Conservation (phyloP, 2,797 vertebrate genomes). For the Crax fasciolata region DNA sequence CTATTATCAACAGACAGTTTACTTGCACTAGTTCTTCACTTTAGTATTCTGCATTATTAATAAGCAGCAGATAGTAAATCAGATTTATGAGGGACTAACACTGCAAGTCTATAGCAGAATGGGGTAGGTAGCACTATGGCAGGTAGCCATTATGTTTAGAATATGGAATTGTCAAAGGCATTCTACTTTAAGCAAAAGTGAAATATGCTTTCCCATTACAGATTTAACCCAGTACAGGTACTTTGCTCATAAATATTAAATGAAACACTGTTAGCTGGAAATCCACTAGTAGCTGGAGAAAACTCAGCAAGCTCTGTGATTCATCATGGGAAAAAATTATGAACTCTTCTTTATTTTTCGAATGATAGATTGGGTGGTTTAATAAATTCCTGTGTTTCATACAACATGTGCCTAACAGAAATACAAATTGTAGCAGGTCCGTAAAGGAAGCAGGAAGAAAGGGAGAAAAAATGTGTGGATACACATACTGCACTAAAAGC, state of each 20-base stretch:
- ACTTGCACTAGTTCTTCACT: slow-evolving; percentile 16
- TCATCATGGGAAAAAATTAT: background rate
- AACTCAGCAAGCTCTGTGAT: background rate
- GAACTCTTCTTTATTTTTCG: background rate
- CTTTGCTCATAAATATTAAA: background rate
- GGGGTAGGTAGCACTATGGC: slow-evolving; percentile 7
- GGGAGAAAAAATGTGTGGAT: background rate
- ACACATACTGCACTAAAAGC: background rate
- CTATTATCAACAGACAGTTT: slow-evolving; percentile 30
- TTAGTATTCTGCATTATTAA: slow-evolving; percentile 68
- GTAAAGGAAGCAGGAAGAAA: background rate
- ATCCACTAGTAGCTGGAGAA: background rate
- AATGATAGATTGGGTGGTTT: background rate
- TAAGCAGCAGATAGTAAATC: slow-evolving; percentile 25
- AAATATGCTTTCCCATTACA: background rate
- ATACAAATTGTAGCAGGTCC: background rate
- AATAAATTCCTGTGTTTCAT: background rate
- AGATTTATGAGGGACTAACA: slow-evolving; percentile 57
- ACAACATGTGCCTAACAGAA: background rate
- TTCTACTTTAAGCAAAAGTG: background rate
- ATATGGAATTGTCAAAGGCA: background rate
- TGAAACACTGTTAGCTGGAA: background rate
- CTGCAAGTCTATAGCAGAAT: background rate
- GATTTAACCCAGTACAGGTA: background rate
- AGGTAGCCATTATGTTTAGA: background rate